Conservation (phyloP, 2,113 vertebrate species). For the Dolichotis patagonum region DNA sequence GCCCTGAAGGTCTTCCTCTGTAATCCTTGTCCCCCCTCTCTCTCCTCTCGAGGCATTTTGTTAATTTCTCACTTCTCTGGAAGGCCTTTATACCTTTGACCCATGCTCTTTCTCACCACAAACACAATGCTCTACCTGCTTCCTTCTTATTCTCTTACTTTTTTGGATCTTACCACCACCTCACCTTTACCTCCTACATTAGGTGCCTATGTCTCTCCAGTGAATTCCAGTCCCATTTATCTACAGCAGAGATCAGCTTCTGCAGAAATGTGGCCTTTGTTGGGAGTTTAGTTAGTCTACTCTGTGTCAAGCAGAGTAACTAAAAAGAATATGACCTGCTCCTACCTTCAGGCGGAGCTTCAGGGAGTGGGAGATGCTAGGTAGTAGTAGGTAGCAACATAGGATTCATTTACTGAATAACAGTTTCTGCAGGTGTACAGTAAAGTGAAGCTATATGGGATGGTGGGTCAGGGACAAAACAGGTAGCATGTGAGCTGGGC, state of each 20-base stretch:
- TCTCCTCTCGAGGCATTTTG: fast-evolving
- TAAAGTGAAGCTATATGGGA: too few species aligned
- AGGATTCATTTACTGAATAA: background rate
- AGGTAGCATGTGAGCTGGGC: background rate
- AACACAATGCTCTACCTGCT: background rate
- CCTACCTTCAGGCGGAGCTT: background rate
- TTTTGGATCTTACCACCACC: background rate
- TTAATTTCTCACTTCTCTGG: background rate
- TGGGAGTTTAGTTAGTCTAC: background rate
- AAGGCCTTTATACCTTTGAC: background rate
- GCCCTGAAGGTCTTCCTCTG: slow-evolving; percentile 86
- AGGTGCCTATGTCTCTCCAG: background rate
- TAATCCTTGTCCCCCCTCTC: background rate
- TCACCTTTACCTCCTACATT: background rate
- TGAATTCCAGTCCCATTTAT: background rate
- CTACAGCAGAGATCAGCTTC: background rate
- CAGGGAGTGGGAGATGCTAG: background rate
- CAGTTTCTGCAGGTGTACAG: background rate
- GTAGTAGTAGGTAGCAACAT: background rate
- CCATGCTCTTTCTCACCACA: background rate
- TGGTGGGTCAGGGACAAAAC: background rate
- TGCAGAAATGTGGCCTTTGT: background rate
- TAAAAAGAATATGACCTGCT: background rate
- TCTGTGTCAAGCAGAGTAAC: background rate
- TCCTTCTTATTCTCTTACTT: background rate